Percentiles rank a stretch among this genome's conserved stretches.
Conservation (phyloP, 2,113 vertebrate species). For the Tinamus guttatus region DNA sequence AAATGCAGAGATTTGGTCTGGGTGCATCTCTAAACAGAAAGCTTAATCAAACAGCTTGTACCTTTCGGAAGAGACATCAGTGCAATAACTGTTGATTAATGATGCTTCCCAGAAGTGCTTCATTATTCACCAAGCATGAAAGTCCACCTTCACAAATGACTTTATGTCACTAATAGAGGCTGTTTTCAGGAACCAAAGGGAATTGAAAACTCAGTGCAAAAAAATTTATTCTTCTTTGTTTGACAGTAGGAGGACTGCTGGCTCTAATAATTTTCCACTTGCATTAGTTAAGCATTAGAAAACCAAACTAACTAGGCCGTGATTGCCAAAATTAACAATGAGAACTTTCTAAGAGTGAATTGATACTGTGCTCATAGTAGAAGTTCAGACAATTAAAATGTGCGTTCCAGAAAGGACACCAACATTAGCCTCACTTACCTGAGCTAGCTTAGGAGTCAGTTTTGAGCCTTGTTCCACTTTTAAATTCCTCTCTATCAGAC, state of each 20-base stretch:
- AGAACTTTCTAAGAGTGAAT: neutral
- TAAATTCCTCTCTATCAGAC: conserved; percentile 44
- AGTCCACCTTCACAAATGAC: neutral
- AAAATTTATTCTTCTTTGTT: neutral
- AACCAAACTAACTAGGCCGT: neutral
- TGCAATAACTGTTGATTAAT: neutral
- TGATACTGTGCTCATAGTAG: neutral
- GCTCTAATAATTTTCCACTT: conserved; percentile 35
- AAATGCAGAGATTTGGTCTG: neutral
- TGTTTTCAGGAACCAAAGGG: neutral
- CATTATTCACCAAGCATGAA: neutral
- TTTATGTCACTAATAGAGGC: neutral
- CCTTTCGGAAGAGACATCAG: neutral
- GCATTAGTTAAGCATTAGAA: neutral
- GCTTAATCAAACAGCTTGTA: neutral
- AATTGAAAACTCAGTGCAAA: neutral
- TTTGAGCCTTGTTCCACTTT: conserved; percentile 32
- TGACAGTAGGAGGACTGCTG: conserved; percentile 31
- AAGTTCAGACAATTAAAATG: conserved; percentile 26
- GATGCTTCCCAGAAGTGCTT: neutral
- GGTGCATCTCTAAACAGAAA: neutral
- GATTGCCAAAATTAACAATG: conserved; percentile 10
- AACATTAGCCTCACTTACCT: neutral
- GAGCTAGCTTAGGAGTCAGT: conserved; percentile 22
- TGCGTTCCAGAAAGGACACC: neutral